Evolutionary conservation across 2,113 vertebrate species (phyloP).

Genomic region (Meleagris gallopavo): DNA sequence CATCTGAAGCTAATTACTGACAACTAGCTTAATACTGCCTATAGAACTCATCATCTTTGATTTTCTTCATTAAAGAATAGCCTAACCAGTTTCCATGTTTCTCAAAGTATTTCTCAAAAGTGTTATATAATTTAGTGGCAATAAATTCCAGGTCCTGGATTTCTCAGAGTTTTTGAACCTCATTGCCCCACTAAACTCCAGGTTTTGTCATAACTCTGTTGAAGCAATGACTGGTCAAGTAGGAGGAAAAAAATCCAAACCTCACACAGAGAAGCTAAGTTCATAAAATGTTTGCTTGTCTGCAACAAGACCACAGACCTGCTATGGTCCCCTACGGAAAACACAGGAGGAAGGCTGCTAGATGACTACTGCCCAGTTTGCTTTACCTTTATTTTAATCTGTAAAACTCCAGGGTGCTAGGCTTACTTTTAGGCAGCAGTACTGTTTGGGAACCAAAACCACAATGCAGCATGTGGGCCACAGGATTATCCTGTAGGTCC

Average conservation of each 20-base stretch:
- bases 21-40: slow-evolving; percentile 46
- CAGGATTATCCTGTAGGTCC: background rate
- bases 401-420: background rate
- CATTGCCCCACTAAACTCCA: background rate
- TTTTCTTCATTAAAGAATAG: slow-evolving; percentile 44
- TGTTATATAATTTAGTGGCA: background rate
- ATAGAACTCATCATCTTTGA: slow-evolving; percentile 64
- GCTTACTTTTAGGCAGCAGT: background rate
- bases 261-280: background rate
- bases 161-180: background rate
- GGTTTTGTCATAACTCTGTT: background rate
- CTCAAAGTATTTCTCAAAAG: slow-evolving; percentile 48
- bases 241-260: background rate
- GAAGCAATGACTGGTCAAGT: background rate
- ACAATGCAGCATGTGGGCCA: background rate
- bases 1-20: slow-evolving; percentile 68
- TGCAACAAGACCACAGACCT: background rate
- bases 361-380: background rate
- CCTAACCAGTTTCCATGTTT: slow-evolving; percentile 59
- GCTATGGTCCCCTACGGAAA: background rate
- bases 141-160: slow-evolving; percentile 40
- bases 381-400: background rate
- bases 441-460: background rate
- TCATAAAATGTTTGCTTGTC: background rate
- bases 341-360: background rate